phyloP scores from a whole-genome alignment of 2,113 vertebrate genomes.

The Otus sunia region DNA sequence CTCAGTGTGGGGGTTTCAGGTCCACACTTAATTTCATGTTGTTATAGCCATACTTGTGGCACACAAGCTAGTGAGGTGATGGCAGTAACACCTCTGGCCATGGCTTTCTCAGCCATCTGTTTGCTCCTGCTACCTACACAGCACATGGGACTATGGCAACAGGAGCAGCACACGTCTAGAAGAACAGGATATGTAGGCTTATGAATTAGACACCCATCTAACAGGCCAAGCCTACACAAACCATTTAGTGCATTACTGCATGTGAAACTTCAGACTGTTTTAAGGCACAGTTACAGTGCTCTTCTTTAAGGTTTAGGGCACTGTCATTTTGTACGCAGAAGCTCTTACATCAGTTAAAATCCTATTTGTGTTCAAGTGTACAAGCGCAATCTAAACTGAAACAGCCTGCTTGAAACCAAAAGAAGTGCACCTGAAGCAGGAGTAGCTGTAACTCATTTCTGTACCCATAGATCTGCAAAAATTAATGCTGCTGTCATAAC shows the following conservation, averaged over 20 bases:
- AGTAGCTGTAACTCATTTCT: neutral
- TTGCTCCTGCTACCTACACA: neutral
- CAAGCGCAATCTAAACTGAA: neutral
- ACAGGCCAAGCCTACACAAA: neutral
- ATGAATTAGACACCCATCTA: neutral
- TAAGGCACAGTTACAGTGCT: neutral
- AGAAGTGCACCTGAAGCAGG: neutral
- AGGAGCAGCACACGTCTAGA: neutral
- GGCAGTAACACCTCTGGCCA: neutral
- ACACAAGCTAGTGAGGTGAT: neutral
- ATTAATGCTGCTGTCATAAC: neutral
- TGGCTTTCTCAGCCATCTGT: neutral
- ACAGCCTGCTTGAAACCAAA: neutral
- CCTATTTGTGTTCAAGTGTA: neutral
- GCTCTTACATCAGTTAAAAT: neutral
- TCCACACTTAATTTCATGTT: accelerated
- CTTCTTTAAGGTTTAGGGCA: neutral
- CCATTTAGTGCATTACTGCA: neutral
- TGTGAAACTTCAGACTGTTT: neutral
- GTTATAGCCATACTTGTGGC: neutral
- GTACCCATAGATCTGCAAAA: neutral
- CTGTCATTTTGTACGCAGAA: neutral
- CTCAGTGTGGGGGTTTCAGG: neutral
- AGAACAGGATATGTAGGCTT: neutral
- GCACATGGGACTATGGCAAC: neutral